Percentiles rank a stretch among this genome's conserved stretches.
Conservation (phyloP, 1,140 invertebrate species). For the Caligus rogercresseyi region DNA sequence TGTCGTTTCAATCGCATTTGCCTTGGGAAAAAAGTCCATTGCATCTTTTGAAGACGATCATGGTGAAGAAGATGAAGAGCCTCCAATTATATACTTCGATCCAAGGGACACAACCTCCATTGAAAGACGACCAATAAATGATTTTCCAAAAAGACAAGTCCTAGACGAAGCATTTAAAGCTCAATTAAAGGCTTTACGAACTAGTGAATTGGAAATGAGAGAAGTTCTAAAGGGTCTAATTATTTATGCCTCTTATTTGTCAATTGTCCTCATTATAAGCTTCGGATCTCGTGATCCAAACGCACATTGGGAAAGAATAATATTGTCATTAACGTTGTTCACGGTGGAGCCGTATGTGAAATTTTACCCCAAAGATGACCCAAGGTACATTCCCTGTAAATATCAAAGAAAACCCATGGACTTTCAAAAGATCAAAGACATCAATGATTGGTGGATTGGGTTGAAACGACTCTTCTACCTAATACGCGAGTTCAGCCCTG, state of each 20-base stretch:
- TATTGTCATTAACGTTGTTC: conserved; percentile 30
- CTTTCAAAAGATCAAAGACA: conserved; percentile 11
- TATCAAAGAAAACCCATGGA: not conserved
- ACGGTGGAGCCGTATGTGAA: conserved; percentile 19
- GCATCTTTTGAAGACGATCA: conserved; percentile 33
- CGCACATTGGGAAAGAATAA: conserved; percentile 29
- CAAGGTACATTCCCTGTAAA: not conserved
- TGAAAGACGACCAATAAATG: conserved; percentile 22
- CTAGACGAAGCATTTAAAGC: conserved; percentile 24
- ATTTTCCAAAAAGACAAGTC: conserved; percentile 33
- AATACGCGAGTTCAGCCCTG: conserved; percentile 16
- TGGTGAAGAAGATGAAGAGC: conserved; percentile 36
- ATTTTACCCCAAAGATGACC: conserved; percentile 10
- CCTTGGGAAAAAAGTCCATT: not conserved
- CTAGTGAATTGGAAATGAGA: conserved; percentile 33
- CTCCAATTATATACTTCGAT: conserved; percentile 24
- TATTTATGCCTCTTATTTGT: conserved; percentile 34
- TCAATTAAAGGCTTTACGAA: conserved; percentile 10
- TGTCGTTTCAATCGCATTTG: too few species aligned
- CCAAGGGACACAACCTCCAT: conserved; percentile 21
- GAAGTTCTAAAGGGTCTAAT: conserved; percentile 31
- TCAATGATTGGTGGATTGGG: conserved; percentile 18
- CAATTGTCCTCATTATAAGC: conserved; percentile 33
- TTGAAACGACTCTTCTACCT: conserved; percentile 5
- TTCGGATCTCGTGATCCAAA: conserved; percentile 31